Evolutionary conservation across 2,113 vertebrate genomes (phyloP).

Genomic region (Syrrhaptes paradoxus): DNA sequence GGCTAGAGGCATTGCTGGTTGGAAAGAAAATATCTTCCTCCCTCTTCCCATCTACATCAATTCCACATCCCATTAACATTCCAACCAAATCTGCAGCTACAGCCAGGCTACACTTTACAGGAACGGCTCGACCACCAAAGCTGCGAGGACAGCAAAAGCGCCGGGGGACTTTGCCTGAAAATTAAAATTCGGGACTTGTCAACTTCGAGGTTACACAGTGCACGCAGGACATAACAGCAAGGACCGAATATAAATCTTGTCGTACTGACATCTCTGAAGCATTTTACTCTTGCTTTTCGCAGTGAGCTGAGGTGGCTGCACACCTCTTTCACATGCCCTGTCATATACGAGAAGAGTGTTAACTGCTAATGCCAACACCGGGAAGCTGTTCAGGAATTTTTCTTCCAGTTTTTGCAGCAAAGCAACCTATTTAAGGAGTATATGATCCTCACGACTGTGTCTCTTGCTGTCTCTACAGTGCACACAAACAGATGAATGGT

Average conservation of each 20-base stretch:
- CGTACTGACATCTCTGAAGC: background rate
- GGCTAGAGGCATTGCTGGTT: background rate
- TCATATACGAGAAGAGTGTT: background rate
- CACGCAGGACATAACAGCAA: background rate
- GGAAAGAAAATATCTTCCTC: background rate
- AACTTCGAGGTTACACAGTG: background rate
- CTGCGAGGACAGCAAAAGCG: background rate
- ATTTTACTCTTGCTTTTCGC: conserved; percentile 7
- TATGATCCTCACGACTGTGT: background rate
- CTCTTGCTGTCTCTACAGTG: background rate
- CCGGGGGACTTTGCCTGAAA: background rate
- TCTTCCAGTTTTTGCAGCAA: background rate
- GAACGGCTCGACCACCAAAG: background rate
- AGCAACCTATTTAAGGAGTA: background rate
- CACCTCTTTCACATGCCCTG: background rate
- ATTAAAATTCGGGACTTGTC: background rate
- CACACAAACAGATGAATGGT: background rate
- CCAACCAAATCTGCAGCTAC: background rate
- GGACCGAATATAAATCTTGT: background rate
- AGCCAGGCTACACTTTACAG: background rate
- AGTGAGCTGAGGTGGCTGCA: background rate
- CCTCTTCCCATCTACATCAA: background rate
- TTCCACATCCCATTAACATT: background rate
- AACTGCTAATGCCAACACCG: conserved; percentile 1
- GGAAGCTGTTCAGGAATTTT: background rate